Conservation (phyloP, 2,113 vertebrate genomes). For the Nibea albiflora region DNA sequence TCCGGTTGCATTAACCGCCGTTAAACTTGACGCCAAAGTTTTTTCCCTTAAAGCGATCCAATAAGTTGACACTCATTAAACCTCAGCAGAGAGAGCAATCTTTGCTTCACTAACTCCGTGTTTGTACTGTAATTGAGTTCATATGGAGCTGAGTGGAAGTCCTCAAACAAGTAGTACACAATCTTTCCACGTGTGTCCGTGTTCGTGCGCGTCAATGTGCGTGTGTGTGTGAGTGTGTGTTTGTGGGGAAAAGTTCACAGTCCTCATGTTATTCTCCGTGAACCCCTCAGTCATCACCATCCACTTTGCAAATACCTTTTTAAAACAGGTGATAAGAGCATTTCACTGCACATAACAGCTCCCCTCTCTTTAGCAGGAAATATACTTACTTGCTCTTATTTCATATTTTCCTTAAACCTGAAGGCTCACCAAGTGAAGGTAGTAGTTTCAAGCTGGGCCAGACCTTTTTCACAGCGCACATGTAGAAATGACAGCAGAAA, state of each 20-base stretch:
- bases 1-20: neutral
- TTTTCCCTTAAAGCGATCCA: too few relatives aligned
- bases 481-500: neutral
- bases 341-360: neutral
- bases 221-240: neutral
- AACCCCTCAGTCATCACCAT: too few relatives aligned
- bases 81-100: neutral
- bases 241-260: neutral
- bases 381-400: neutral
- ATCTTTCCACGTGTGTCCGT: neutral
- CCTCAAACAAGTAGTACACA: neutral
- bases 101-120: neutral
- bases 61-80: neutral
- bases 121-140: neutral
- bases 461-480: neutral
- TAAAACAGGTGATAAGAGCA: neutral
- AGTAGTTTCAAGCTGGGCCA: neutral
- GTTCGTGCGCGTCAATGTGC: neutral
- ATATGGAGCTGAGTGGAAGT: neutral
- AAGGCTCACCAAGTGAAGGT: too few relatives aligned
- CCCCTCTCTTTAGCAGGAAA: neutral
- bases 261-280: too few relatives aligned
- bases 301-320: neutral
- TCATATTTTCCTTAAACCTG: neutral
- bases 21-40: neutral